Evolutionary conservation across 2,888 invertebrate genomes (phyloP), one percentile per base, ranked within the genome.

Genomic region (Lasioglossum morio): DNA sequence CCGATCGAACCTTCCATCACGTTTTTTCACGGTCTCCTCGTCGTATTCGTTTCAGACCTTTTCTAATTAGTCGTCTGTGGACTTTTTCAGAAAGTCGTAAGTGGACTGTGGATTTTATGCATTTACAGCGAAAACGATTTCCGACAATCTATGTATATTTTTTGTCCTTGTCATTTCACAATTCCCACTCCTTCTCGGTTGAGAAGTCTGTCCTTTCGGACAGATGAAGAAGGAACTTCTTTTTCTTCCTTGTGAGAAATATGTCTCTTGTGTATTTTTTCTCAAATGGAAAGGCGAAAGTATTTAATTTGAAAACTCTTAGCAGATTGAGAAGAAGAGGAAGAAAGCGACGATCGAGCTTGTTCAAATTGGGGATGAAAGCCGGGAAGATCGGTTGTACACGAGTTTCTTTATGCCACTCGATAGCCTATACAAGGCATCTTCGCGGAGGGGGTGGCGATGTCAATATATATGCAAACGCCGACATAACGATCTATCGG

Each of bases 391-490:
- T 43, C 66, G 30, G 66, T 40, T 19, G 79, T 83, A 84, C 73
- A 79, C 46, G 69, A 63, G 66, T 85, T 84, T 87, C 80, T 81
- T 83, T 27, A 72, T 78, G 73, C 76, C 77, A 79, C 63, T 80
- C 75, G 80, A 81, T 87, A 89, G 80, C 85, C 86, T 81, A 85
- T 87, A 90, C 82, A 90, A 88, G 80, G 82, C 90, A 84, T 90
- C 89, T 87, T 87, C 87, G 85, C 81, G 86, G 90, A 80, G 89
- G 89, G 92, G 91, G 91, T 92, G 91, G 93, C 92, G 92, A 93
- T 92, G 93, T 93, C 94, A 95, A 95, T 95, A 95, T 95, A 94
- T 94, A 95, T 95, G 94, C 94, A 94, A 94, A 95, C 93, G 92
- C 90, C 94, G 92, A 93, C 94, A 92, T 94, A 95, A 95, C 95